These are phyloP conservation scores for Acromyrmex charruanus DNA, from an alignment of 1,140 invertebrate genomes.

Conservation along the genomic window DNA sequence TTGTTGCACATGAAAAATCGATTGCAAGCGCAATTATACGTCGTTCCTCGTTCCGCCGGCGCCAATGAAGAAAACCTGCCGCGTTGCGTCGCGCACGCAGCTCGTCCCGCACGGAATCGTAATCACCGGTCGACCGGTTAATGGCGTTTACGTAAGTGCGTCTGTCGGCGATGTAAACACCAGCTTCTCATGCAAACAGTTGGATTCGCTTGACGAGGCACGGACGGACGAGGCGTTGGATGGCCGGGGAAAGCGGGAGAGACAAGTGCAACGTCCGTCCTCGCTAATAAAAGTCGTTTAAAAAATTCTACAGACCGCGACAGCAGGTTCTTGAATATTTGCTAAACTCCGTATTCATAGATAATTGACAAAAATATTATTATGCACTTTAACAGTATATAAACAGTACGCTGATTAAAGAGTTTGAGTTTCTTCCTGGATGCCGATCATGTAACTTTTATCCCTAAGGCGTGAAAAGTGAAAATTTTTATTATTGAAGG, in stretches of 20 bases:
- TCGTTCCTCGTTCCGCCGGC: conserved; percentile 27
- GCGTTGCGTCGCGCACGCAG: not conserved
- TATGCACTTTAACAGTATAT: not conserved
- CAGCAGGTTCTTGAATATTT: not conserved
- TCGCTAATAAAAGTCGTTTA: not conserved
- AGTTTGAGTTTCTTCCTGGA: not conserved
- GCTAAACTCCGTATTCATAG: not conserved
- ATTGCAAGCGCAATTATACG: conserved; percentile 27
- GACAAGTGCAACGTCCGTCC: not conserved
- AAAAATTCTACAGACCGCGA: not conserved
- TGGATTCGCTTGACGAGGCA: not conserved
- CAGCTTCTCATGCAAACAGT: conserved; percentile 48
- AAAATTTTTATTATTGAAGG: too few relatives aligned
- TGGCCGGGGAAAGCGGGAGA: conserved; percentile 24
- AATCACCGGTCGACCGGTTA: conserved; percentile 22
- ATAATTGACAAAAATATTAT: not conserved
- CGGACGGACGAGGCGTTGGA: conserved; percentile 11
- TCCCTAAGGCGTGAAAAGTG: too few relatives aligned
- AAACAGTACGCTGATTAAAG: not conserved
- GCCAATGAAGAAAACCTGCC: conserved; percentile 36
- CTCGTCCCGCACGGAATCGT: conserved; percentile 31
- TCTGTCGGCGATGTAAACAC: conserved; percentile 46
- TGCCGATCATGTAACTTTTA: too few relatives aligned
- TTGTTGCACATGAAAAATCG: conserved; percentile 39
- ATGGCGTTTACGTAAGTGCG: conserved; percentile 57